A percentile compares a stretch with the other conserved stretches of the same genome.
Conservation (phyloP, 2,113 vertebrate species). For the Esox niger region DNA sequence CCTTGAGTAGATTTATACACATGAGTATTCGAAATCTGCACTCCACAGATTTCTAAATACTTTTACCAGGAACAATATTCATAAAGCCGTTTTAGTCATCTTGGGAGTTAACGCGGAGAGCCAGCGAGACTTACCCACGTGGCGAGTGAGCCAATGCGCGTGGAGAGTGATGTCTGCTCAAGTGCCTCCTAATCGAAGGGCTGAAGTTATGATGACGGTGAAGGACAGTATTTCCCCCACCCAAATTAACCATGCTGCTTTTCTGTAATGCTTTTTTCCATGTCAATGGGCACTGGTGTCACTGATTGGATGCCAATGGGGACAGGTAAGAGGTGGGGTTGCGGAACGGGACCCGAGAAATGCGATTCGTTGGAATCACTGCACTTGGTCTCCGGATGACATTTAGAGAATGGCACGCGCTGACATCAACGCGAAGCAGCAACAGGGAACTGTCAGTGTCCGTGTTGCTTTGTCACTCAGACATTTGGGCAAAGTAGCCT, state of each 20-base stretch:
- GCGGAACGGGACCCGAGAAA: background rate
- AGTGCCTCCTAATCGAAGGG: constrained; percentile 57
- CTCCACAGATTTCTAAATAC: background rate
- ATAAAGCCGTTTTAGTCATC: no score
- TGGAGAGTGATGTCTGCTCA: constrained; percentile 32
- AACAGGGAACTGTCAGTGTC: no score
- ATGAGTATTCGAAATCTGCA: no score
- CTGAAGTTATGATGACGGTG: constrained; percentile 16
- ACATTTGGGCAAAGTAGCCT: constrained; percentile 13
- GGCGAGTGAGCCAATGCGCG: constrained; percentile 5
- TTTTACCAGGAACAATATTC: background rate
- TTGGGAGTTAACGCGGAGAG: constrained; percentile 15
- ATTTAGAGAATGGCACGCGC: constrained; percentile 20
- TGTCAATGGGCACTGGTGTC: background rate
- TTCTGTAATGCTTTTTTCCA: no score
- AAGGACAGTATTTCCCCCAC: constrained; percentile 25
- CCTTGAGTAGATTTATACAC: no score
- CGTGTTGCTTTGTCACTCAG: constrained; percentile 10
- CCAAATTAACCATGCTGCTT: constrained; percentile 16
- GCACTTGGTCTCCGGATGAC: constrained; percentile 45
- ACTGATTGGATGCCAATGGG: background rate
- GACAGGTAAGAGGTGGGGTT: constrained; percentile 11
- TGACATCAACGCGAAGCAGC: no score
- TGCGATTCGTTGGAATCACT: background rate
- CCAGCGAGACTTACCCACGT: background rate